A percentile compares a stretch with the other conserved stretches of the same genome.
Evolutionary conservation across 2,797 vertebrate genomes (phyloP).

Genomic region (Mycteria americana): DNA sequence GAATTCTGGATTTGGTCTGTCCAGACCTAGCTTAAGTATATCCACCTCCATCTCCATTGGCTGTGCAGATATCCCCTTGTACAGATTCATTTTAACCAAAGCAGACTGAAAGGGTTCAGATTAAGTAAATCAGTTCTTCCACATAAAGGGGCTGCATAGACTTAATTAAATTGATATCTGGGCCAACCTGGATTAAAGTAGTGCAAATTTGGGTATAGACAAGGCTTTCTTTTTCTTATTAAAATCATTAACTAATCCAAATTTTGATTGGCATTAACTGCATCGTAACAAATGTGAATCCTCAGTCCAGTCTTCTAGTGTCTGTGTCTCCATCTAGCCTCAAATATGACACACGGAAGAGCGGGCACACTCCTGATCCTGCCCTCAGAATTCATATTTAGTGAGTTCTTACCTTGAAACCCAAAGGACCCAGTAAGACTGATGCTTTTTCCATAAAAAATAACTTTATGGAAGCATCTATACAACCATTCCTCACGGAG

Average conservation of each 20-base stretch:
- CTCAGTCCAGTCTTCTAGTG: background rate
- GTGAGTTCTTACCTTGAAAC: background rate
- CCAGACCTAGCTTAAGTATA: background rate
- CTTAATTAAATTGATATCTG: conserved; percentile 44
- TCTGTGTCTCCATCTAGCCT: background rate
- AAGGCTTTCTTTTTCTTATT: background rate
- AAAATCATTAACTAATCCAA: conserved; percentile 1
- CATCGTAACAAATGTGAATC: background rate
- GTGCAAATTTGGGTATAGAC: background rate
- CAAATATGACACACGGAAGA: background rate
- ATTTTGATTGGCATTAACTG: background rate
- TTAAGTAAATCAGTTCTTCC: conserved; percentile 18
- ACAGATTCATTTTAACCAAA: conserved; percentile 9
- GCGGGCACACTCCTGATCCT: background rate
- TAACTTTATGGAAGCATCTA: background rate
- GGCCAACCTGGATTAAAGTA: conserved; percentile 25
- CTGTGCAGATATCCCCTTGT: background rate
- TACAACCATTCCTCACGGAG: background rate
- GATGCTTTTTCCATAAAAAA: background rate
- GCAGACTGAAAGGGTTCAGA: background rate
- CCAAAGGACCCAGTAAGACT: background rate
- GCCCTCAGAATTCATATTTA: background rate
- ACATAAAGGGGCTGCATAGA: background rate
- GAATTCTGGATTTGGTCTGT: background rate
- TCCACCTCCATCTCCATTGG: background rate